Conservation (phyloP, 2,888 invertebrate genomes). For the Autographa pulchrina region DNA sequence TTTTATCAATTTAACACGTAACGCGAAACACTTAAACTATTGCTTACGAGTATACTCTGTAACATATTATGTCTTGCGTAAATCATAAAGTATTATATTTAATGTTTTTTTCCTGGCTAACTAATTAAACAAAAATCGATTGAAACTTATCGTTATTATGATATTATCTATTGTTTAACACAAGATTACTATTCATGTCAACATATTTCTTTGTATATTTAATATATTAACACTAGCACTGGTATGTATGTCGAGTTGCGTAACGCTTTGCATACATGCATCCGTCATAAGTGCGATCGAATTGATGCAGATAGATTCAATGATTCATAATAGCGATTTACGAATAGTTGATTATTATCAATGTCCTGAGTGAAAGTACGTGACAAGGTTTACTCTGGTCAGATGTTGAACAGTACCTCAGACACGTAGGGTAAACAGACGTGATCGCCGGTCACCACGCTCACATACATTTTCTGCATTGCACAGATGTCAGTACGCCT, state of each 20-base stretch:
- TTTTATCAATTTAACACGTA: not conserved
- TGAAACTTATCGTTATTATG: not conserved
- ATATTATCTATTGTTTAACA: not conserved
- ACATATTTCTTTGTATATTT: not conserved
- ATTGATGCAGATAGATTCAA: slow-evolving; percentile 13
- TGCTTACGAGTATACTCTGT: no score
- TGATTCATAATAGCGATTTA: slow-evolving; percentile 26
- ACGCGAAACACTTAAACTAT: not conserved
- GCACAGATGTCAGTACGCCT: slow-evolving; percentile 40
- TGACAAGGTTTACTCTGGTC: slow-evolving; percentile 55
- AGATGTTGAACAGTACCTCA: slow-evolving; percentile 53
- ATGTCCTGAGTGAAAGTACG: slow-evolving; percentile 62
- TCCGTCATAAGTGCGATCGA: not conserved
- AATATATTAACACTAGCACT: not conserved
- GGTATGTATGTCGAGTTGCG: slow-evolving; percentile 13
- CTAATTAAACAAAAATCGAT: not conserved
- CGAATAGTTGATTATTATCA: slow-evolving; percentile 24
- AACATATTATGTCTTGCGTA: not conserved
- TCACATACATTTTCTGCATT: slow-evolving; percentile 43
- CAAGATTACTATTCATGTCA: not conserved
- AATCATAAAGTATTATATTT: not conserved
- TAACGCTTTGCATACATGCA: not conserved
- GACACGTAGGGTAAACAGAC: slow-evolving; percentile 63
- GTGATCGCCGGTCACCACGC: slow-evolving; percentile 51
- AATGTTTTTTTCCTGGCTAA: not conserved